These are phyloP conservation scores for Amphipyra tragopoginis DNA, from an alignment of 2,888 invertebrate genomes.

Conservation along the genomic window DNA sequence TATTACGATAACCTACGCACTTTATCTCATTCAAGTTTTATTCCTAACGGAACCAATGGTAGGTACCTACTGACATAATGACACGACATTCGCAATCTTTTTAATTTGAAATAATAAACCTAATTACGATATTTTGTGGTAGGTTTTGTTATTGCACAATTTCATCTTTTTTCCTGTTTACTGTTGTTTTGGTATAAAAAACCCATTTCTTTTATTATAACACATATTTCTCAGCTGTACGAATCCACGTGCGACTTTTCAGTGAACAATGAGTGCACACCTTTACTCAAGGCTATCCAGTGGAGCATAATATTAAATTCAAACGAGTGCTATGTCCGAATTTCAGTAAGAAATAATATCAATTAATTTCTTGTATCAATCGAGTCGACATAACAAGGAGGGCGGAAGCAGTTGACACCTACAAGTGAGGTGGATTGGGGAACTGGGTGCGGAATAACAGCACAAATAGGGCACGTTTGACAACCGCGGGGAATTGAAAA, in stretches of 20 bases:
- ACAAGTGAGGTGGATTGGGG: neutral
- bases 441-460: neutral
- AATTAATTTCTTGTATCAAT: neutral
- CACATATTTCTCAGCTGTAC: neutral
- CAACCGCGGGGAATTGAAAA: slow-evolving; percentile 7
- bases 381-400: neutral
- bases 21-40: slow-evolving; percentile 12
- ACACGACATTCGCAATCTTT: slow-evolving; percentile 7
- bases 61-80: slow-evolving; percentile 13
- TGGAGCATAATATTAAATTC: neutral
- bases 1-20: slow-evolving; percentile 33
- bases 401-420: slow-evolving; percentile 4
- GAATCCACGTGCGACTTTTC: neutral
- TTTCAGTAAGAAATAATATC: neutral
- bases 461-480: slow-evolving; percentile 9
- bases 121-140: too few relatives aligned
- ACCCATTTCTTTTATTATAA: neutral
- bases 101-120: neutral
- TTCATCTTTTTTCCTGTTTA: too few relatives aligned
- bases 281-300: neutral
- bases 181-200: too few relatives aligned
- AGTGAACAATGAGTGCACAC: neutral
- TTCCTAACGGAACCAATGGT: slow-evolving; percentile 10
- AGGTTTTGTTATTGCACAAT: too few relatives aligned
- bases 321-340: neutral